phyloP scores from a whole-genome alignment of 1,140 invertebrate genomes.

The Streblospio benedicti region DNA sequence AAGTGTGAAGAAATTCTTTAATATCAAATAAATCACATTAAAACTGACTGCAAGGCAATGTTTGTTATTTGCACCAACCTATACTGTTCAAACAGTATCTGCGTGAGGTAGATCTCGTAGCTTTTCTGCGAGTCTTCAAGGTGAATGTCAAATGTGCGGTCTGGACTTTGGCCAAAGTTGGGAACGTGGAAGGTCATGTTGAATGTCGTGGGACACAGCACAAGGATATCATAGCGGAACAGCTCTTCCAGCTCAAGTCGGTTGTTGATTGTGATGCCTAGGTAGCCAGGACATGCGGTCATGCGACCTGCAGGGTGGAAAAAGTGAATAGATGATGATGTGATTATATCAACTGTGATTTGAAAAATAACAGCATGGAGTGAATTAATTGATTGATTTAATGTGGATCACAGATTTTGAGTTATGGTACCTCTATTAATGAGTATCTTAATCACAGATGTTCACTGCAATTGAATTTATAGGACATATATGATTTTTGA shows the following conservation, averaged over 20 bases:
- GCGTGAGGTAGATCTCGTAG: slow-evolving; percentile 16
- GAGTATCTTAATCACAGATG: no score
- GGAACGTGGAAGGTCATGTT: slow-evolving; percentile 17
- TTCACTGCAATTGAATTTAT: no score
- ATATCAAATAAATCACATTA: no score
- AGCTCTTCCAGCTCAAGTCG: slow-evolving; percentile 12
- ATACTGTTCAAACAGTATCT: slow-evolving; percentile 9
- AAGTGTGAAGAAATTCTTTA: no score
- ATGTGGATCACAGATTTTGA: no score
- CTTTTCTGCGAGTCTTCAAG: slow-evolving; percentile 7
- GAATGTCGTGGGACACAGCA: slow-evolving; percentile 14
- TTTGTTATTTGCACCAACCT: neutral
- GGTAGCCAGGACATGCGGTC: slow-evolving; percentile 16
- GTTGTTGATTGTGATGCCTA: slow-evolving; percentile 17
- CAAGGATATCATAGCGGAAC: slow-evolving; percentile 16
- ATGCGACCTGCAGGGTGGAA: slow-evolving; percentile 11
- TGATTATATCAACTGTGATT: neutral
- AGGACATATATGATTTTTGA: no score
- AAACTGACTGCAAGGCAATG: no score
- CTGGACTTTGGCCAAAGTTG: slow-evolving; percentile 9
- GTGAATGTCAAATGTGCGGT: slow-evolving; percentile 15
- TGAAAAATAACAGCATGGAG: no score
- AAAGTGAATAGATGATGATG: neutral
- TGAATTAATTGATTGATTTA: no score
- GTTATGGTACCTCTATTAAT: no score